A percentile compares a stretch with the other conserved stretches of the same genome.
Evolutionary conservation across 2,113 vertebrate genomes (phyloP).

Genomic region (Platichthys flesus): DNA sequence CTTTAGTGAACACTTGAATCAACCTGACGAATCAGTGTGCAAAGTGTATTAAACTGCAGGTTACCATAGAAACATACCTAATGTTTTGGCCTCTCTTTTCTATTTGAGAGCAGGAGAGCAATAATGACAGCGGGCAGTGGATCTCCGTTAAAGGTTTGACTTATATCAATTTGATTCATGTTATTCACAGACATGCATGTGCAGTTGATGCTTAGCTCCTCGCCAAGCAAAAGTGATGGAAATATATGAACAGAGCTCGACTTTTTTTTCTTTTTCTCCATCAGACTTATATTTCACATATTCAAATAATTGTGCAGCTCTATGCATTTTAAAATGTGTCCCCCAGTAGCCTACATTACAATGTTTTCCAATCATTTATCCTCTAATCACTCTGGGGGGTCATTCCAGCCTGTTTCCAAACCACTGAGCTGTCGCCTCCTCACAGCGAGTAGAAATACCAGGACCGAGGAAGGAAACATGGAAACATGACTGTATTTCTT

Average conservation of each 20-base stretch:
- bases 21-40: too few species aligned
- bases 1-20: background rate
- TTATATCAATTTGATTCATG: too few species aligned
- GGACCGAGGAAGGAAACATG: slow-evolving; percentile 10
- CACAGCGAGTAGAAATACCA: slow-evolving; percentile 28
- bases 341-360: slow-evolving; percentile 14
- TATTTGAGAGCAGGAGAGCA: too few species aligned
- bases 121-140: too few species aligned
- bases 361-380: slow-evolving; percentile 38
- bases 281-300: slow-evolving; percentile 21
- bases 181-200: too few species aligned
- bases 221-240: background rate
- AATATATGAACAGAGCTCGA: background rate
- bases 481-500: slow-evolving; percentile 10
- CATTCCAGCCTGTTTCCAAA: slow-evolving; percentile 50
- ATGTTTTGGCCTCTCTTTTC: too few species aligned
- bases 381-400: slow-evolving; percentile 41
- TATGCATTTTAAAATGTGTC: slow-evolving; percentile 33
- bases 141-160: too few species aligned
- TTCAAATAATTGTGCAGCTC: slow-evolving; percentile 18
- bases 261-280: slow-evolving; percentile 13
- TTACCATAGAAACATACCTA: background rate
- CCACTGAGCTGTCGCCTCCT: slow-evolving; percentile 41
- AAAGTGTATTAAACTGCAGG: background rate
- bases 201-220: background rate